Evolutionary conservation across 2,888 invertebrate species (phyloP).

Genomic region (Sesia apiformis): DNA sequence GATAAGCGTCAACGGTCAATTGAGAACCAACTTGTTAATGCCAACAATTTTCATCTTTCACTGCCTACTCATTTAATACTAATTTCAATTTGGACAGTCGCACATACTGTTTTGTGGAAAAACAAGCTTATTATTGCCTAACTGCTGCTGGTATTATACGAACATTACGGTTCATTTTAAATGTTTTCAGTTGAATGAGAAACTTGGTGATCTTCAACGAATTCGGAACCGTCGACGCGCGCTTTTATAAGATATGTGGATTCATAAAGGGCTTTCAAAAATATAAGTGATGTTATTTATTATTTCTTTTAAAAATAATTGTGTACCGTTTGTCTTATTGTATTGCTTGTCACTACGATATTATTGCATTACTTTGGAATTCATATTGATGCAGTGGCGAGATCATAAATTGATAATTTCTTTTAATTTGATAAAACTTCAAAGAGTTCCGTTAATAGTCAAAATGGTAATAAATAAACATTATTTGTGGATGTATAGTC

Average conservation of each 20-base stretch:
- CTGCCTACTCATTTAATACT: not conserved
- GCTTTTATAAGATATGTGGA: not conserved
- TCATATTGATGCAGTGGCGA: not conserved
- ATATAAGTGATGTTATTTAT: not conserved
- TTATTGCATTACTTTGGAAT: not conserved
- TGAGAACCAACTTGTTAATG: not conserved
- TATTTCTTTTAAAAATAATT: not conserved
- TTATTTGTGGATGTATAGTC: not conserved
- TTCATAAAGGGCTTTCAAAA: not conserved
- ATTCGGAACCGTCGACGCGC: not conserved
- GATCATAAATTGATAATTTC: no score
- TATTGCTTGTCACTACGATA: not conserved
- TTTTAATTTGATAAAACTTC: no score
- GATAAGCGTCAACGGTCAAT: not conserved
- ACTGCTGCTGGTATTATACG: not conserved
- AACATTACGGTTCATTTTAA: not conserved
- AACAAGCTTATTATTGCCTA: not conserved
- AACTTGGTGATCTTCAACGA: not conserved
- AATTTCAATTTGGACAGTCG: not conserved
- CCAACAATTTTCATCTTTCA: not conserved
- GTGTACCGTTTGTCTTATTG: not conserved
- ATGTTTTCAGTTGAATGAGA: not conserved
- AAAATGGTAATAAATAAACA: not conserved
- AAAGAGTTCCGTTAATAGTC: no score
- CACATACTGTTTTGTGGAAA: not conserved